phyloP scores from a whole-genome alignment of 2,888 invertebrate genomes.

The Rhagium mordax region DNA sequence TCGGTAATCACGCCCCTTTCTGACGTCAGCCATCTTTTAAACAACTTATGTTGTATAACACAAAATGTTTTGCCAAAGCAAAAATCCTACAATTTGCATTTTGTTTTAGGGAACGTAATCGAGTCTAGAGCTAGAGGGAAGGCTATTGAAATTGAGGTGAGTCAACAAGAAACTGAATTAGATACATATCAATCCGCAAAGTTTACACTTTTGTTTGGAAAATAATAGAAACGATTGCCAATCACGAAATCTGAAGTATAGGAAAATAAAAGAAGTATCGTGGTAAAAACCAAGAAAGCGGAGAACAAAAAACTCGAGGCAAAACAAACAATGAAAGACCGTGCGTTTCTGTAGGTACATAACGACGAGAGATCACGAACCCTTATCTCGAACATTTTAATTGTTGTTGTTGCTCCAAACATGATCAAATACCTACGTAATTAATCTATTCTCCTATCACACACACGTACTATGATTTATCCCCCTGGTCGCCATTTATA shows the following conservation, averaged over 20 bases:
- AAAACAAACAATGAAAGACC: not conserved
- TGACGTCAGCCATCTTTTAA: not conserved
- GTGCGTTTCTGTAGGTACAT: not conserved
- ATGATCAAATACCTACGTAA: conserved; percentile 7
- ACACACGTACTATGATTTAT: conserved; percentile 13
- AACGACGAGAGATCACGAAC: not conserved
- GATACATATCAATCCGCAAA: not conserved
- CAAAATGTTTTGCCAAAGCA: not conserved
- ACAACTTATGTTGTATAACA: not conserved
- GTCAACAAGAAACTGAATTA: not conserved
- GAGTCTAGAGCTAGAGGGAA: too few species aligned
- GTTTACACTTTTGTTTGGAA: not conserved
- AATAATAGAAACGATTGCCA: not conserved
- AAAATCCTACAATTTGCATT: not conserved
- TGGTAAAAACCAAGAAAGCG: not conserved
- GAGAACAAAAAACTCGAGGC: not conserved
- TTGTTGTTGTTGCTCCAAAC: conserved; percentile 3
- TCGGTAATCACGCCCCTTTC: not conserved
- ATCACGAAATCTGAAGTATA: not conserved
- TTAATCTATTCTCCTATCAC: conserved; percentile 16
- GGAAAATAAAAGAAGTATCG: not conserved
- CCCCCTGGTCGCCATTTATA: conserved; percentile 31
- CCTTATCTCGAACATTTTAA: not conserved
- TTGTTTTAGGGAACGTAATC: not conserved
- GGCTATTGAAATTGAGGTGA: not conserved